phyloP scores from a whole-genome alignment of 1,140 invertebrate genomes.

The Plectrocnemia conspersa region DNA sequence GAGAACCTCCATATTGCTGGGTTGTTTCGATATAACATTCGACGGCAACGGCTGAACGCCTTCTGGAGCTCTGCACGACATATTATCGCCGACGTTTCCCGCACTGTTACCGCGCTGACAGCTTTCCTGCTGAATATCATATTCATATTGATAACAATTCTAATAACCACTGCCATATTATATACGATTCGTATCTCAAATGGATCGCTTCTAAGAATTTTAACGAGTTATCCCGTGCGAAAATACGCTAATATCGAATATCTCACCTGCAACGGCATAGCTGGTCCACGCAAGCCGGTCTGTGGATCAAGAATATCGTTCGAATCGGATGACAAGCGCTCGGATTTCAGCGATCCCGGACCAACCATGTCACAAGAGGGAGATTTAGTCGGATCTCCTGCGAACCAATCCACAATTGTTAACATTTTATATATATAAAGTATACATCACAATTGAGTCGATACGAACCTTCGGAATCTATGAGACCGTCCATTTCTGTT shows the following conservation, averaged over 20 bases:
- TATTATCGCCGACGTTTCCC: constrained; percentile 44
- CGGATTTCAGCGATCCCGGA: constrained; percentile 49
- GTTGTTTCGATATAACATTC: constrained; percentile 75
- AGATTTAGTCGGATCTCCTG: constrained; percentile 52
- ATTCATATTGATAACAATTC: no score
- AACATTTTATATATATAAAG: not conserved
- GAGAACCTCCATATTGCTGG: constrained; percentile 64
- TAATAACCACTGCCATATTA: no score
- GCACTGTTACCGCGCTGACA: constrained; percentile 38
- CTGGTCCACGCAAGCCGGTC: constrained; percentile 45
- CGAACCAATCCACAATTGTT: not conserved
- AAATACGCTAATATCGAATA: no score
- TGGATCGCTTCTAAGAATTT: no score
- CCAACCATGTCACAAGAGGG: constrained; percentile 48
- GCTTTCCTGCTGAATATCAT: constrained; percentile 34
- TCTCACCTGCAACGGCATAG: constrained; percentile 46
- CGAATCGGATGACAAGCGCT: constrained; percentile 51
- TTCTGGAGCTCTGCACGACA: constrained; percentile 50
- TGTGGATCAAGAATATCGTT: constrained; percentile 51
- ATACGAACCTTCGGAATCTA: constrained; percentile 47
- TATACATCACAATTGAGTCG: constrained; percentile 1
- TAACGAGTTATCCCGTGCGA: no score
- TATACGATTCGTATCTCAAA: no score
- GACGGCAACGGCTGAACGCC: constrained; percentile 68
- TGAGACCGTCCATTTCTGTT: constrained; percentile 51